Evolutionary conservation across 2,113 vertebrate genomes (phyloP), one percentile per base, ranked within the genome.

Genomic region (Platanista minor): DNA sequence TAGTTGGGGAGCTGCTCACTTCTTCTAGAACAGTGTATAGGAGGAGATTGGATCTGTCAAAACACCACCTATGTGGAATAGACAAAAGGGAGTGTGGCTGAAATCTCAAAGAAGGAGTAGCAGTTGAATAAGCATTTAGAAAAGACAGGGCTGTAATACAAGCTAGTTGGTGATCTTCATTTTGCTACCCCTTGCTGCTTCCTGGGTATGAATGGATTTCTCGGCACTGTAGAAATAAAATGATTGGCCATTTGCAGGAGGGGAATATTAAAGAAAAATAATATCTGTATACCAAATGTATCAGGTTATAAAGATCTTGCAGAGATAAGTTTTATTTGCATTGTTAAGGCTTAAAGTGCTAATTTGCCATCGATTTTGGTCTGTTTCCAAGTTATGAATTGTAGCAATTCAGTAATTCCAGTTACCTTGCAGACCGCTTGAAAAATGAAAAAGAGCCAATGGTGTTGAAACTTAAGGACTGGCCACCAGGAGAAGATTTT

Each of bases 401-500:
- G 8, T 41, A 78, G 87, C 10, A 74, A 12, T 23, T 94, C 5
- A 64, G 80, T 92, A 80, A 57, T 80, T 74, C 54, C 91, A 83
- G 18, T 92, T 97, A 93, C 33, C 14, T 95, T 91, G 90, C 25
- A 99, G 99, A 97, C 94, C 99, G 99, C 20, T 97, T 99, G 81
- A 99, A 98, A 96, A 99, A 98, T 77, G 98, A 99, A 33, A 98
- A 98, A 90, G 98, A 99, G 61, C 98, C 99, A 8, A 99, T 99
- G 99, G 99, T 99, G 15, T 90, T 99, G 96, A 99, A 99, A 94
- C 98, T 99, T 46, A 99, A 99, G 82, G 99, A 99, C 94, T 99
- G 99, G 99, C 99, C 99, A 62, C 99, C 99, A 59, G 99, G 99
- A 94, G 99, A 99, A 94, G 99, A 99, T 88, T 99, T 99, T 96